A percentile compares a stretch with the other conserved stretches of the same genome.
Evolutionary conservation across 2,797 vertebrate genomes (phyloP).

Genomic region (Hydrophis major): DNA sequence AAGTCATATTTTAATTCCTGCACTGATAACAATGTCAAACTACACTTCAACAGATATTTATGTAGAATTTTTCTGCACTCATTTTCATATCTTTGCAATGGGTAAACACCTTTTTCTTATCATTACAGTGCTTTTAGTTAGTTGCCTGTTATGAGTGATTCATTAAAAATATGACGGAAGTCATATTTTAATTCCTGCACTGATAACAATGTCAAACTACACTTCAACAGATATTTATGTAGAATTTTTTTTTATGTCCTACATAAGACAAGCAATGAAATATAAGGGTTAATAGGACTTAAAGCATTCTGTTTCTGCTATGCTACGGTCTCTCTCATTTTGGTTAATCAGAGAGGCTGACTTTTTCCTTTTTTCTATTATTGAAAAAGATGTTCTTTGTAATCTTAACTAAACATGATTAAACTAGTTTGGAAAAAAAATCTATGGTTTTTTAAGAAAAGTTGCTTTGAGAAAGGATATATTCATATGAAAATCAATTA

Average conservation of each 20-base stretch:
- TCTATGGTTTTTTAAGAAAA: neutral
- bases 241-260: neutral
- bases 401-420: neutral
- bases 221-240: neutral
- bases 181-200: neutral
- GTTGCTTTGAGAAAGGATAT: neutral
- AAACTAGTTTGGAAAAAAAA: neutral
- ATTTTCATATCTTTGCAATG: neutral
- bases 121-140: neutral
- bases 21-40: neutral
- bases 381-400: neutral
- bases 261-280: neutral
- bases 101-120: neutral
- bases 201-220: neutral
- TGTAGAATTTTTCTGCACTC: neutral
- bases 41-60: neutral
- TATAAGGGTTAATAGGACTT: neutral
- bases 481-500: neutral
- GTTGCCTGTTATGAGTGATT: neutral
- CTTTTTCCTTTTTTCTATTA: neutral
- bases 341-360: neutral
- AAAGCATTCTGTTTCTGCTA: neutral
- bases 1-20: neutral
- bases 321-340: neutral
- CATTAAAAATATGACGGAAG: neutral